phyloP scores from a whole-genome alignment of 2,888 invertebrate genomes.

The Andrena flavipes region DNA sequence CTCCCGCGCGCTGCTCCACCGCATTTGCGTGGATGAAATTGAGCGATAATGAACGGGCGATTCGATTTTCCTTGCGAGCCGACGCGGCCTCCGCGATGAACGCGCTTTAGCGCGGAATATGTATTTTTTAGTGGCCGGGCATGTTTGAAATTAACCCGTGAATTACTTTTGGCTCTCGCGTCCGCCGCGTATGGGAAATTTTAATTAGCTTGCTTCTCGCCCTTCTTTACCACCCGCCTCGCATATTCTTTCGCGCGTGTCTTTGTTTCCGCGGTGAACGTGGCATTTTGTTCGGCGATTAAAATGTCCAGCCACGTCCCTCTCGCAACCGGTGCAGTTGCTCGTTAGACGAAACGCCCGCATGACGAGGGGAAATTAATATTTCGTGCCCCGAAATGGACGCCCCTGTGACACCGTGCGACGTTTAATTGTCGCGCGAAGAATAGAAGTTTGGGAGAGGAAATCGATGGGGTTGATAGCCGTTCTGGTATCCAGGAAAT shows the following conservation, averaged over 20 bases:
- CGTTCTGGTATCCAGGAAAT: not conserved
- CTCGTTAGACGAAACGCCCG: slow-evolving; percentile 14
- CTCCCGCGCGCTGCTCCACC: slow-evolving; percentile 5
- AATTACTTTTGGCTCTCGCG: slow-evolving; percentile 9
- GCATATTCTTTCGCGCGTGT: not conserved
- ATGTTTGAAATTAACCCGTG: slow-evolving; percentile 12
- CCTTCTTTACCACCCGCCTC: not conserved
- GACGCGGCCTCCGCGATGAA: slow-evolving; percentile 9
- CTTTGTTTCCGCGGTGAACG: not conserved
- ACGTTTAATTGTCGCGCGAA: slow-evolving; percentile 24
- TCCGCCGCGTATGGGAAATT: not conserved
- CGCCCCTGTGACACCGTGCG: not conserved
- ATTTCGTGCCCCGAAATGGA: slow-evolving; percentile 11
- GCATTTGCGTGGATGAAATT: slow-evolving; percentile 56
- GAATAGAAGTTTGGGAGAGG: slow-evolving; percentile 6
- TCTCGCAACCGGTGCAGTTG: not conserved
- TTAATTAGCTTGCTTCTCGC: slow-evolving; percentile 10
- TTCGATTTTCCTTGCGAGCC: slow-evolving; percentile 51
- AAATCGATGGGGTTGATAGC: slow-evolving; percentile 23
- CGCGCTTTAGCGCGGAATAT: not conserved
- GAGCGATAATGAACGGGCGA: slow-evolving; percentile 56
- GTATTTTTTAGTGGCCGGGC: slow-evolving; percentile 6
- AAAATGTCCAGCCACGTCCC: slow-evolving; percentile 19
- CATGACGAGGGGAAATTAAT: slow-evolving; percentile 30
- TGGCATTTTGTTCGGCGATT: slow-evolving; percentile 28